Base-by-base conservation (phyloP, 2,888 invertebrate species). In the Eumacrocentrus americanus region DNA sequence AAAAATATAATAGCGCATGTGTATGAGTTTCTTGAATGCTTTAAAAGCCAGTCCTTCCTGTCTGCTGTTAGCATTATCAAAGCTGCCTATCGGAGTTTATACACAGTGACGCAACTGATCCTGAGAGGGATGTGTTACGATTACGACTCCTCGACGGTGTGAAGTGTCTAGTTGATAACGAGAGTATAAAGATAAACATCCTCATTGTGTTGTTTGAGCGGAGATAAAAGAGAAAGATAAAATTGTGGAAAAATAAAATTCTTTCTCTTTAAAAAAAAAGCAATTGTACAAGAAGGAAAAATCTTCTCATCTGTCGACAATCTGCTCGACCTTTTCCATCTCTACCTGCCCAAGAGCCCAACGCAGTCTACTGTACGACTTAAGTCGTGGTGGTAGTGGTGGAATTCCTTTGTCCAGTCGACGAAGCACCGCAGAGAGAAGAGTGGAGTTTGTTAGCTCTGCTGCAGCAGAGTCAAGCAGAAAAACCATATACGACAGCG, bases 381-480 rank as follows among this genome's bases (percentile, higher is more conserved):
- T n/a, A n/a, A n/a, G n/a, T n/a, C n/a, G n/a, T n/a, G 52, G 61
- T 68, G 62, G 64, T 68, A 67, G 58, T 64, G 66, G 64, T 71
- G 70, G 76, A 77, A 76, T 76, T 78, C 74, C 76, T 78, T 78
- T 78, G 78, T 78, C 74, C 75, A 69, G 29, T 4, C 29, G 9
- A 67, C 67, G 64, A 63, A 66, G 62, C 51, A 42, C 53, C 20
- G 38, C 48, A 51, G 46, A 51, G 54, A 54, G 54, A 47, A 58
- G 52, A 47, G 22, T 46, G 37, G 12, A 16, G 50, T 18, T 29
- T 50, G 34, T 50, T 50, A 35, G 29, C 35, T 23, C 18, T 9
- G 56, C 29, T 35, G 44, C 44, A 40, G 63, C 11, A 53, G 55
- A 55, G 51, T 34, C 51, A 60, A 29, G 51, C 29, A 38, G 14